Evolutionary conservation across 2,888 invertebrate genomes (phyloP).

Genomic region (Polymixis flavicincta): DNA sequence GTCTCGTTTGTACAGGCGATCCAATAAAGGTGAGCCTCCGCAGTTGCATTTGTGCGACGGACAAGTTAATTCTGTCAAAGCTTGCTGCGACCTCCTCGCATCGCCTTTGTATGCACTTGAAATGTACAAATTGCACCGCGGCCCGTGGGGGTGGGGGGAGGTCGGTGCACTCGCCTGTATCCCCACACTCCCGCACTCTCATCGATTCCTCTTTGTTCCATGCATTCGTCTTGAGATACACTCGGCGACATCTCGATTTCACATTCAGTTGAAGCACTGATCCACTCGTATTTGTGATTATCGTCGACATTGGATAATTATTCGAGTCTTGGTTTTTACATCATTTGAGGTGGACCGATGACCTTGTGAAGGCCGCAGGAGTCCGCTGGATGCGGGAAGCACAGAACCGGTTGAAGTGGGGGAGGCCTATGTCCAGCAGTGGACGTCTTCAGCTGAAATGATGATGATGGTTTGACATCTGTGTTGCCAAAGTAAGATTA

Average conservation of each 20-base stretch:
- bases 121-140: slow-evolving; percentile 90
- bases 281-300: slow-evolving; percentile 68
- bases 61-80: slow-evolving; percentile 91
- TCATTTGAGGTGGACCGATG: no score
- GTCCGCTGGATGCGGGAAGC: no score
- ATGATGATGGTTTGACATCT: not conserved
- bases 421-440: no score
- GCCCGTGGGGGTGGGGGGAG: slow-evolving; percentile 83
- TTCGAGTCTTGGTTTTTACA: not conserved
- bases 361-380: no score
- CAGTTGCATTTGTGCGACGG: slow-evolving; percentile 83
- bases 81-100: slow-evolving; percentile 88
- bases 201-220: slow-evolving; percentile 90
- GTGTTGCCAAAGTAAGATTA: not conserved
- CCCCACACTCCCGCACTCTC: slow-evolving; percentile 83
- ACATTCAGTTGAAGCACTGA: slow-evolving; percentile 80
- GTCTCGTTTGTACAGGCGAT: slow-evolving; percentile 76
- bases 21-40: slow-evolving; percentile 86
- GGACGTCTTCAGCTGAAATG: no score
- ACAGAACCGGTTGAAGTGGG: no score
- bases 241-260: slow-evolving; percentile 86
- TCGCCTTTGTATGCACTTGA: slow-evolving; percentile 90
- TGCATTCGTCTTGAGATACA: slow-evolving; percentile 89
- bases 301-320: not conserved
- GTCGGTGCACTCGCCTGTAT: slow-evolving; percentile 85